Base-by-base conservation (phyloP, 2,797 vertebrate species). In the Anisognathus igniventris region DNA sequence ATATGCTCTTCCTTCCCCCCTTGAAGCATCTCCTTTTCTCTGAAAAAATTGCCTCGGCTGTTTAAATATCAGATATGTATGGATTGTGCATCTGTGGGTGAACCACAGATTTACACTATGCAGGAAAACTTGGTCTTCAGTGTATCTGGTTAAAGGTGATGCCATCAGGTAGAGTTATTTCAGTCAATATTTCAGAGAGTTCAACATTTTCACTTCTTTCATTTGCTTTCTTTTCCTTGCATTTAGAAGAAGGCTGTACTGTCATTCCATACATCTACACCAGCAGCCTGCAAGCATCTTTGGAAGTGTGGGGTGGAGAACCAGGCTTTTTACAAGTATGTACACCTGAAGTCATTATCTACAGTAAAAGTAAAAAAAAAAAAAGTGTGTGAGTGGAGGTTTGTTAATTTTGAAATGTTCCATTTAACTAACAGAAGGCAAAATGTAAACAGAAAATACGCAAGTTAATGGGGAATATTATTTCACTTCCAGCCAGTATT, bases 271-370 rank as follows among this genome's bases (percentile, higher is more conserved):
- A 99, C 99, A 72, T 99, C 99, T 65, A 99, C 99, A 95, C 99
- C 99, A 96, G 99, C 99, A 95, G 99, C 99, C 78, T 99, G 99
- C 97, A 99, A 99, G 95, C 99, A 99, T 96, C 98, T 99, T 92
- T 99, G 99, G 99, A 99, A 99, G 96, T 99, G 99, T 78, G 99
- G 99, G 12, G 99, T 99, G 95, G 99, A 99, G 98, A 99, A 99
- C 96, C 99, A 99, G 95, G 99, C 99, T 88, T 99, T 99, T 98
- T 99, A 99, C 98, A 99, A 99, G 99, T 99, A 97, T 93, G 99
- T 97, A 68, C 67, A 67, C 21, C 8, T 51, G 7, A 57, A 81
- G 33, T 74, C 6, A 25, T 66, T 78, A 11, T 25, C 12, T 73
- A 5, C 85, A 39, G 12, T 70, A 42, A 77, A 58, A 84, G 24